Conservation (phyloP, 2,797 vertebrate genomes). For the Dryobates pubescens region DNA sequence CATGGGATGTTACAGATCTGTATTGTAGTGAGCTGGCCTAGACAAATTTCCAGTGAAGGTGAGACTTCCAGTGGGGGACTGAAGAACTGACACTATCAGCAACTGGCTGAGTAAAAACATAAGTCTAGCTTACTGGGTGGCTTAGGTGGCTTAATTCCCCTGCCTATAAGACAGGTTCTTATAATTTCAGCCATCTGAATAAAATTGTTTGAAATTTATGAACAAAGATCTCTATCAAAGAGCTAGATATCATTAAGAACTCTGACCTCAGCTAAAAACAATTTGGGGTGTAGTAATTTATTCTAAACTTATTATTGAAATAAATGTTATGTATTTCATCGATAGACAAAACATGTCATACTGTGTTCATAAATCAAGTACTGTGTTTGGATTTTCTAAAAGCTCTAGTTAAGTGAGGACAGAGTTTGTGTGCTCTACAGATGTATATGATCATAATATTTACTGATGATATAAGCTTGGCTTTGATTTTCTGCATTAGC, state of each 20-base stretch:
- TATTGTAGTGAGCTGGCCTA: background rate
- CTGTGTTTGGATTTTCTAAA: conserved; percentile 65
- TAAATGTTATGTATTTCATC: conserved; percentile 28
- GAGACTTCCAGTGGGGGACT: background rate
- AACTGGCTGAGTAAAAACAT: background rate
- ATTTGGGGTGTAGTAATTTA: background rate
- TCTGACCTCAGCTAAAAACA: conserved; percentile 46
- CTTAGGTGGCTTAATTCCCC: background rate
- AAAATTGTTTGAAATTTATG: background rate
- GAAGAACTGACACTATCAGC: background rate
- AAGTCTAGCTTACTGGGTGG: background rate
- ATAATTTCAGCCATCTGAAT: background rate
- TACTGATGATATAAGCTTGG: conserved; percentile 62
- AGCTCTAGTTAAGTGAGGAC: conserved; percentile 53
- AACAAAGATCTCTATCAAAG: background rate
- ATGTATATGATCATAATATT: conserved; percentile 71
- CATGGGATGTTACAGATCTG: background rate
- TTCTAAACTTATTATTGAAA: conserved; percentile 12
- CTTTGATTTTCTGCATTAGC: conserved; percentile 70
- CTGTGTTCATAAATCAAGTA: conserved; percentile 57
- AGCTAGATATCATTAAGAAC: background rate
- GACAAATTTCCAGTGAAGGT: background rate
- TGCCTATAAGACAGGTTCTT: background rate
- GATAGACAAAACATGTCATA: conserved; percentile 55
- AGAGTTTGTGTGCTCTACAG: conserved; percentile 55